Base-by-base conservation (phyloP, 2,888 invertebrate genomes). In the Cerastis rubricosa region DNA sequence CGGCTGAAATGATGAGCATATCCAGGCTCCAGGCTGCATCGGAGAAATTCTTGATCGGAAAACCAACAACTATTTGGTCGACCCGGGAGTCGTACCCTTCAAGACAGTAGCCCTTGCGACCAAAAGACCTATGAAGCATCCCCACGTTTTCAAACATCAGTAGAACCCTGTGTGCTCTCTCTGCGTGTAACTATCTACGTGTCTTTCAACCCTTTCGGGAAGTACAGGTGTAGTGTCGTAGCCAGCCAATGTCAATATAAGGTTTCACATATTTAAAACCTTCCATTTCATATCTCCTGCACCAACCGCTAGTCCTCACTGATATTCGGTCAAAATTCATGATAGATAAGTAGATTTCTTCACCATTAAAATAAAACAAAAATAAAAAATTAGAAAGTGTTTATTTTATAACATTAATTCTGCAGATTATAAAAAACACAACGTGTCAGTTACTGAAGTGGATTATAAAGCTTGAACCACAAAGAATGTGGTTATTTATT, bases 361-460 rank as follows among this genome's bases (percentile, higher is more conserved):
- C 9, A 35, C 19, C 9, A 61, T 19, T 5, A 19, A 61, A 64
- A 64, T 22, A 17, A 64, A 64, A 64, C 43, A 64, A 64, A n/a
- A 43, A 64, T 1, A 14, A 22, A 25, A 64, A 43, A 0, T 64
- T 43, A 43, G n/a, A 64, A n/a, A 43, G 14, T 64, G 43, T 64
- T 64, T 64, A 64, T 43, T 64, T 64, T 64, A 64, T 25, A 14
- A 64, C 43, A 64, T 63, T 64, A 43, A 17, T n/a, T 25, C 64
- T 64, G n/a, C 43, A 43, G 64, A 43, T n/a, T 1, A 1, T 17
- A 64, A 64, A 64, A n/a, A 43, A 64, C 35, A 43, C 43, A 43
- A 64, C 8, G 43, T 14, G 4, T 64, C 40, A 29, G 7, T 29
- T 40, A 63, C 3, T 40, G 22, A 40, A 40, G 43, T 43, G n/a